Conservation (phyloP, 2,113 vertebrate genomes). For the Varanus salvator region DNA sequence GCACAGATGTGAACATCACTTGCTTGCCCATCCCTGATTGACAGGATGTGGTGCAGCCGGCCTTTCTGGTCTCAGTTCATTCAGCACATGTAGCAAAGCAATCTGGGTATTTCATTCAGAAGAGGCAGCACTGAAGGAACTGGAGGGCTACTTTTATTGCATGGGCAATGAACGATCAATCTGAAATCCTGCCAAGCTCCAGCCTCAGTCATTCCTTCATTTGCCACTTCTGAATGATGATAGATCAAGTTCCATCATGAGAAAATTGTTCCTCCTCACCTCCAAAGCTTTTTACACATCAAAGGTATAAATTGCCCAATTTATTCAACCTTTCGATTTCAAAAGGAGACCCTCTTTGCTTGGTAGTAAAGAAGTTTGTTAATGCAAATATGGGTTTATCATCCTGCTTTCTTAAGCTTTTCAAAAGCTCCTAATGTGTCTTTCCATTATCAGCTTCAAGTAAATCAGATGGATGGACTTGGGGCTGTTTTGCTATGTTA, state of each 20-base stretch:
- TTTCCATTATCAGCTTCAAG: constrained; percentile 22
- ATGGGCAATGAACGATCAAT: constrained; percentile 39
- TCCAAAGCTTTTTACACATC: constrained; percentile 42
- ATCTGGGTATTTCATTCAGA: constrained; percentile 47
- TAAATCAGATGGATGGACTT: constrained; percentile 37
- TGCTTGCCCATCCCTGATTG: no score
- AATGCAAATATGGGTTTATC: constrained; percentile 44
- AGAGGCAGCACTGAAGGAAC: constrained; percentile 46
- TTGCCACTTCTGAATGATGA: constrained; percentile 34
- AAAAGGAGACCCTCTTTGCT: constrained; percentile 9
- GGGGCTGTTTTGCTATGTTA: background rate
- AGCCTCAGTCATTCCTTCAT: constrained; percentile 35
- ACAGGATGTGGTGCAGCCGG: background rate
- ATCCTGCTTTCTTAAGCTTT: constrained; percentile 43
- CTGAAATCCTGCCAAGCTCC: constrained; percentile 23
- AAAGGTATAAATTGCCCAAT: constrained; percentile 55
- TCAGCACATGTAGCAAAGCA: constrained; percentile 50
- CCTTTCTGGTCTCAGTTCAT: constrained; percentile 50
- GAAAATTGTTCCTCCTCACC: constrained; percentile 29
- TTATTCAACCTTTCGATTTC: constrained; percentile 63
- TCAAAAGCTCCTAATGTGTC: constrained; percentile 32
- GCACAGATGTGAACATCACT: no score
- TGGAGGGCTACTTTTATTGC: constrained; percentile 18
- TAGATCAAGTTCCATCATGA: constrained; percentile 30
- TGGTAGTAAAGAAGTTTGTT: constrained; percentile 35